Evolutionary conservation across 1,140 invertebrate species (phyloP), one percentile per base, ranked within the genome.

Genomic region (Drosophila watanabei): DNA sequence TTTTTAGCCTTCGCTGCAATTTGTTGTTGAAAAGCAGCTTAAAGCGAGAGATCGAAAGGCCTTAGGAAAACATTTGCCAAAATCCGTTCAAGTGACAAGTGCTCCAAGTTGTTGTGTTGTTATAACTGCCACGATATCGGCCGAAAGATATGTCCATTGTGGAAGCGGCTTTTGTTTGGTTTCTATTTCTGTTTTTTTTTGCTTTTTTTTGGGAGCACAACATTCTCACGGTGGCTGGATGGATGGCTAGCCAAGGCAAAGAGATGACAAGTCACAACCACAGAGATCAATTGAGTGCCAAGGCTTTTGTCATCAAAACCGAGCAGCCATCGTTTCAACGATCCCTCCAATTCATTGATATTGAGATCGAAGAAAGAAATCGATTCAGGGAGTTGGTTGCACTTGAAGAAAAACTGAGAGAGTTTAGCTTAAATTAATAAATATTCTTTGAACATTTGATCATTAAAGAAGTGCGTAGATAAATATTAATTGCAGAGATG

Each of bases 31-130:
- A 87, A 86, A 86, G 80, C 83, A 58, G 76, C 83, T 87, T 87
- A 87, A 87, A 72, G 62, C 45, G 49, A 59, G 24, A 54, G 70
- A 73, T 73, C 70, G 68, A 81, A 89, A 83, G 85, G 75, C 81
- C 85, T 88, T 88, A 89, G 80, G 81, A 75, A 89, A 88, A 88
- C 86, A 88, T 82, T 79, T 65, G 80, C 83, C 70, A 86, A 87
- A 86, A 78, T 82, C 69, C 57, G 61, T 71, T 79, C 75, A 56
- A 80, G 84, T 79, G 76, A 88, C 84, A 88, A 89, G 85, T 89
- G 81, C 65, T 62, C 24, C 69, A 57, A 66, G 78, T 65, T 68
- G 72, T 39, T 37, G 54, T 57, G 54, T 78, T 78, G 61, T 77
- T 68, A 77, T 77, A 77, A 71, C 77, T 63, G 76, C 75, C 57